Evolutionary conservation across 2,797 vertebrate genomes (phyloP).

Genomic region (Melanotaenia parkinsoni): DNA sequence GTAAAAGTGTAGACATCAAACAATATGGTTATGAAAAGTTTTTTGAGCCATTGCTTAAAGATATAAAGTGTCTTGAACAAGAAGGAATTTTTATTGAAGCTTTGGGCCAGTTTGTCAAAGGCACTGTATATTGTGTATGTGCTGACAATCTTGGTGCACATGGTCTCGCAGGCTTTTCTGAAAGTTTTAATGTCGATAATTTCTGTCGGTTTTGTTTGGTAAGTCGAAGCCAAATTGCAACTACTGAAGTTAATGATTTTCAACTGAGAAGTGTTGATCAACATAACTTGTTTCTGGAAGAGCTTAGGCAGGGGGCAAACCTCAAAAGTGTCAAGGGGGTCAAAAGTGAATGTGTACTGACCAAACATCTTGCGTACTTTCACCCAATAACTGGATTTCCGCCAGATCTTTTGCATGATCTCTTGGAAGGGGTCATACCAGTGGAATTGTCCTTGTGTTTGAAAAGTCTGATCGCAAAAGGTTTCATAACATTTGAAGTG

Average conservation of each 20-base stretch:
- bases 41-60: constrained; percentile 12
- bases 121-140: not conserved
- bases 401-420: not conserved
- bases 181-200: constrained; percentile 7
- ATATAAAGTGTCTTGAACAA: not conserved
- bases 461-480: not conserved
- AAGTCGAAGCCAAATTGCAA: not conserved
- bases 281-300: not conserved
- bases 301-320: not conserved
- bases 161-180: not conserved
- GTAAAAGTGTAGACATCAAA: constrained; percentile 18
- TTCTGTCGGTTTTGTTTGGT: not conserved
- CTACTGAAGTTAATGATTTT: not conserved
- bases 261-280: not conserved
- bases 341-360: not conserved
- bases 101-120: constrained; percentile 9
- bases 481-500: not conserved
- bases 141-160: constrained; percentile 8
- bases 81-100: not conserved
- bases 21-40: constrained; percentile 13
- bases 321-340: not conserved
- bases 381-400: not conserved
- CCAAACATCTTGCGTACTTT: not conserved
- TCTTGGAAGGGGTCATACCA: not conserved
- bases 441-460: constrained; percentile 5